Percentiles rank a stretch among this genome's conserved stretches.
phyloP scores from a whole-genome alignment of 2,888 invertebrate genomes.

The Drosophila vallismaia region DNA sequence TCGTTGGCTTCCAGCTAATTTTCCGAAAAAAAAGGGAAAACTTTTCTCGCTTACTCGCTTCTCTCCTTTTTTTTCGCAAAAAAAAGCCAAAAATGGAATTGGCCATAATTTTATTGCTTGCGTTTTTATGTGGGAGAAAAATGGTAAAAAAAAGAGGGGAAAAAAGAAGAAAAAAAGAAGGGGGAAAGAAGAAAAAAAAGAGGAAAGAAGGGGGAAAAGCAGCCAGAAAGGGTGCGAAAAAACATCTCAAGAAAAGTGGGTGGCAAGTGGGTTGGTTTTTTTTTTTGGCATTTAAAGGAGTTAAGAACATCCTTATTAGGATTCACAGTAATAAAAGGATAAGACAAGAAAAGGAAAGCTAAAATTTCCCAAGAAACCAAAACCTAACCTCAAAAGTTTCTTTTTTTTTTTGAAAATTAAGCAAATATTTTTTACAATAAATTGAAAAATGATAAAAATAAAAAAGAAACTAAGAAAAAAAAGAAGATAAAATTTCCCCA shows the following conservation, averaged over 20 bases:
- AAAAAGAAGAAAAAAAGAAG: background rate
- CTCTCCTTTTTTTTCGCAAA: background rate
- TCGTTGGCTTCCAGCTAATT: conserved; percentile 36
- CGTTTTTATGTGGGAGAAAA: conserved; percentile 36
- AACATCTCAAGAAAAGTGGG: background rate
- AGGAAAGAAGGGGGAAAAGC: too few species aligned
- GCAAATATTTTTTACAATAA: too few species aligned
- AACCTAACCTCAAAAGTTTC: too few species aligned
- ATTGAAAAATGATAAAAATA: too few species aligned
- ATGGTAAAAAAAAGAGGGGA: background rate
- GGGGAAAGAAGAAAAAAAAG: background rate
- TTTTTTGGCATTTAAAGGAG: conserved; percentile 7
- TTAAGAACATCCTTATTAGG: conserved; percentile 26
- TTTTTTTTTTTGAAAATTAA: too few species aligned
- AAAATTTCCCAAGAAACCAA: too few species aligned
- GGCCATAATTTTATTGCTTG: conserved; percentile 73
- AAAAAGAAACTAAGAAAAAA: too few species aligned
- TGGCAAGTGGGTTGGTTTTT: background rate
- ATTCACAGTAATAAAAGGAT: background rate
- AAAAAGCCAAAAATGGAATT: conserved; percentile 74
- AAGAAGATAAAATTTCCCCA: too few species aligned
- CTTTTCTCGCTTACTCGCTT: conserved; percentile 42
- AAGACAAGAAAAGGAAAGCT: too few species aligned
- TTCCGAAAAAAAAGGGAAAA: conserved; percentile 49
- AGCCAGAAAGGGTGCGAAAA: conserved; percentile 7